Conservation (phyloP, 2,113 vertebrate genomes). For the Vicugna pacos region DNA sequence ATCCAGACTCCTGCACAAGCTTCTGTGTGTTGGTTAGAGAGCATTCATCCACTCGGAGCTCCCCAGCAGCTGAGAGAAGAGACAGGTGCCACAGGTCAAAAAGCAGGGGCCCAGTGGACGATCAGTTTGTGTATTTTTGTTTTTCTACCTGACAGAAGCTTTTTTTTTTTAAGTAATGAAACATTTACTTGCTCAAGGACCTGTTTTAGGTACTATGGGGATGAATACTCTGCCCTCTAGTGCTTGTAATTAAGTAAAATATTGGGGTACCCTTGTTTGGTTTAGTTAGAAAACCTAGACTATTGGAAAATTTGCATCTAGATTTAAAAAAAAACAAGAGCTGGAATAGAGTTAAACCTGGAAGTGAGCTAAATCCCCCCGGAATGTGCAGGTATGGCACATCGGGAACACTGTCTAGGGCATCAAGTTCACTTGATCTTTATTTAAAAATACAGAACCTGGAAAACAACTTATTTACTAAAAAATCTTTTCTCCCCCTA, state of each 20-base stretch:
- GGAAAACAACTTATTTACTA: not conserved
- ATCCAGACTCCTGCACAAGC: not conserved
- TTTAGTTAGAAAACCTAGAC: not conserved
- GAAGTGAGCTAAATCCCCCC: not conserved
- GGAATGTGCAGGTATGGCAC: not conserved
- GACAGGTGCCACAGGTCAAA: not conserved
- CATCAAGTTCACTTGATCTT: not conserved
- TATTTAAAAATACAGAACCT: not conserved
- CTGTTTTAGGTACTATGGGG: not conserved
- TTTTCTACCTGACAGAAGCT: not conserved
- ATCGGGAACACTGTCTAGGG: not conserved
- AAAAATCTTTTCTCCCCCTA: not conserved
- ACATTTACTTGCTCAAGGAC: not conserved
- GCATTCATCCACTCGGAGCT: too few relatives aligned
- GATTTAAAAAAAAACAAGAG: not conserved
- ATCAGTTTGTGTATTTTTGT: not conserved
- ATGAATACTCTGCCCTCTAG: not conserved
- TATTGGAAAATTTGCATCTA: not conserved
- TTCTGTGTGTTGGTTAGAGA: not conserved
- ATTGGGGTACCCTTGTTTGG: not conserved
- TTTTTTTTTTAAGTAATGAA: not conserved
- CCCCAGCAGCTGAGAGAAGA: not conserved
- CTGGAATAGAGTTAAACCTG: not conserved
- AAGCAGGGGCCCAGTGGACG: not conserved
- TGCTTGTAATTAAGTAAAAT: not conserved